Base-by-base conservation (phyloP, 1,140 invertebrate species). In the Aphaenogaster ashmeadi region DNA sequence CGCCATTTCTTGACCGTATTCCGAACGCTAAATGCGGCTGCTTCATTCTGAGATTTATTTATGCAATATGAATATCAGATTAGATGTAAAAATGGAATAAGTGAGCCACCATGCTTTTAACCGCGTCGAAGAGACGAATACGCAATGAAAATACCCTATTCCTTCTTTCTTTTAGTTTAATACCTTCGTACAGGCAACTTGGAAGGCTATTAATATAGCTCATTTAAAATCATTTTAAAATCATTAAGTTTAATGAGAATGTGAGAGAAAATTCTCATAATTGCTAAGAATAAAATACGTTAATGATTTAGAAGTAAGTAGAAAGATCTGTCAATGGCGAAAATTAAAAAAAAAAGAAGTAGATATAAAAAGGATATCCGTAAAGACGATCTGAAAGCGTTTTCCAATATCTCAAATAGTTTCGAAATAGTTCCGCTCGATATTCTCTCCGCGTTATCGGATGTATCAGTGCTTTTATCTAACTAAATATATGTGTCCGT, bases 1-100 rank as follows among this genome's bases (percentile, higher is more conserved):
- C 60, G 36, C 52, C 52, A 79, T 66, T 79, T 79, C 58, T 79
- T 79, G 77, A 66, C 60, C 60, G 77, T 47, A 67, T 79, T 79
- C 44, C 18, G 41, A 36, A 60, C 11, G 60, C 77, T 79, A 79
- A 79, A 79, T 79, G 44, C 18, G 27, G 27, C 58, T 36, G 18
- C 44, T 47, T 64, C 60, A 50, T 66, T 66, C 41, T 8, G 18
- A 66, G 27, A 7, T 66, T 79, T 79, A 79, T 79, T 79, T 79
- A 66, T 79, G 41, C 44, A 79, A 79, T 66, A 36, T 79, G 18
- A 79, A 79, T 79, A 79, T 44, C 54, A n/a, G 33, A 44, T 77
- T 66, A 79, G 6, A 64, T 64, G 9, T 64, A 78, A 79, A 79
- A 79, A 47, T 47, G 44, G 13, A 79, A 64, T 50, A 4, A 66